Evolutionary conservation across 92 coral and sea anemone species (phyloP).

Genomic region (Zoanthus sociatus): DNA sequence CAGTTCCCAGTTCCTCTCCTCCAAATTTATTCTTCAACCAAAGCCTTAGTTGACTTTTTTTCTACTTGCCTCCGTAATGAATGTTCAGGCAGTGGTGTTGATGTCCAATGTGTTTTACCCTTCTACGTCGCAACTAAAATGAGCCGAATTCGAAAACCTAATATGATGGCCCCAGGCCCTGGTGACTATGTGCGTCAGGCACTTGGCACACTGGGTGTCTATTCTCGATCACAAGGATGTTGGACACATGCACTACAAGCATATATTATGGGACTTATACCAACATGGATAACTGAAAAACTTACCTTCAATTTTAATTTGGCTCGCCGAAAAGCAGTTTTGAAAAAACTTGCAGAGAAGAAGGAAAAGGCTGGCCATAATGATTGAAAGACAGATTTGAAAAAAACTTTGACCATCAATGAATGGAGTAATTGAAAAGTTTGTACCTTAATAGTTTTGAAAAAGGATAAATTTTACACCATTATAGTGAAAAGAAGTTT

Average conservation of each 20-base stretch:
- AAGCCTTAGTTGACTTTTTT: conserved; percentile 87
- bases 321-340: conserved; percentile 77
- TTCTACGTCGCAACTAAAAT: conserved; percentile 87
- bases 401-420: neutral
- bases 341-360: conserved; percentile 74
- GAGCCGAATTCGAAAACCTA: conserved; percentile 73
- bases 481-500: no score
- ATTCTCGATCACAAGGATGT: conserved; percentile 77
- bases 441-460: no score
- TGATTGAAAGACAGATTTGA: conserved; percentile 1
- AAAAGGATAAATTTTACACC: no score
- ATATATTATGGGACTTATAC: conserved; percentile 60
- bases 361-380: conserved; percentile 43
- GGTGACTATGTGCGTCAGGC: conserved; percentile 78
- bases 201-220: conserved; percentile 82
- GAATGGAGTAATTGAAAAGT: no score
- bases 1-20: conserved; percentile 71
- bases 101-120: conserved; percentile 79
- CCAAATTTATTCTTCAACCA: conserved; percentile 79
- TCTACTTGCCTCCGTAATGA: conserved; percentile 79
- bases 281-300: conserved; percentile 63
- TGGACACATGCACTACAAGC: conserved; percentile 92
- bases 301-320: conserved; percentile 69
- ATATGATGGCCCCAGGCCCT: conserved; percentile 69
- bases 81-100: conserved; percentile 76